Evolutionary conservation across 2,888 invertebrate genomes (phyloP).

Genomic region (Oscheius onirici): DNA sequence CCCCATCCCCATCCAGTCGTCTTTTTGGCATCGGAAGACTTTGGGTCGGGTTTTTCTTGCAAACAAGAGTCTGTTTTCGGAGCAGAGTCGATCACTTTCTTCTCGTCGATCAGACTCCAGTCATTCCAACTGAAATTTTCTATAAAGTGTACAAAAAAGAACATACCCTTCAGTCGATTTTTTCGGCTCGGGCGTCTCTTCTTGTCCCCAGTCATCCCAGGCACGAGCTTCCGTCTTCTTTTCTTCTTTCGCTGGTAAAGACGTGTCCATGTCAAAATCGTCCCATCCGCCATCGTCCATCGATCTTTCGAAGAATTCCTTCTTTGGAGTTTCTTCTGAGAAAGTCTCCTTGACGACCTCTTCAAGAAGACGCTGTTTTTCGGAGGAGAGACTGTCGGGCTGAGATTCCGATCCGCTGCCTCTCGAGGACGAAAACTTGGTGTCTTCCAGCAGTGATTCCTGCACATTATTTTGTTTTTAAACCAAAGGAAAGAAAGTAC

Average conservation of each 20-base stretch:
- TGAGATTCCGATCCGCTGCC: constrained; percentile 2
- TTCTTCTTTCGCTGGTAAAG: not conserved
- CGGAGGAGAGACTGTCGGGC: constrained; percentile 19
- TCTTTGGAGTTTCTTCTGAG: not conserved
- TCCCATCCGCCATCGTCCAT: constrained; percentile 20
- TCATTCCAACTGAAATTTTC: constrained; percentile 21
- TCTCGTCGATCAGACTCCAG: constrained; percentile 33
- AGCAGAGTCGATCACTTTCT: not conserved
- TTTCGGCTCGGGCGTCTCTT: not conserved
- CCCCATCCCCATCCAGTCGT: constrained; percentile 32
- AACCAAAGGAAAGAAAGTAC: constrained; percentile 5
- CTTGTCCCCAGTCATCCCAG: constrained; percentile 31
- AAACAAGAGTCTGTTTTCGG: not conserved
- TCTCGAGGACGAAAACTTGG: not conserved
- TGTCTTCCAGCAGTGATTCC: constrained; percentile 21
- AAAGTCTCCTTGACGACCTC: constrained; percentile 26
- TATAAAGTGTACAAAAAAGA: not conserved
- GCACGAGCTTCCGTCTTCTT: constrained; percentile 4
- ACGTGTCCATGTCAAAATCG: constrained; percentile 4
- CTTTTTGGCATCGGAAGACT: not conserved
- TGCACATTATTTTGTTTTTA: not conserved
- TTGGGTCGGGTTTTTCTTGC: not conserved
- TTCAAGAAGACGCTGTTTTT: constrained; percentile 23
- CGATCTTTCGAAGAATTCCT: not conserved
- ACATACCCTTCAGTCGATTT: constrained; percentile 23